Evolutionary conservation across 2,888 invertebrate genomes (phyloP).

Genomic region (Brachypterus glaber): DNA sequence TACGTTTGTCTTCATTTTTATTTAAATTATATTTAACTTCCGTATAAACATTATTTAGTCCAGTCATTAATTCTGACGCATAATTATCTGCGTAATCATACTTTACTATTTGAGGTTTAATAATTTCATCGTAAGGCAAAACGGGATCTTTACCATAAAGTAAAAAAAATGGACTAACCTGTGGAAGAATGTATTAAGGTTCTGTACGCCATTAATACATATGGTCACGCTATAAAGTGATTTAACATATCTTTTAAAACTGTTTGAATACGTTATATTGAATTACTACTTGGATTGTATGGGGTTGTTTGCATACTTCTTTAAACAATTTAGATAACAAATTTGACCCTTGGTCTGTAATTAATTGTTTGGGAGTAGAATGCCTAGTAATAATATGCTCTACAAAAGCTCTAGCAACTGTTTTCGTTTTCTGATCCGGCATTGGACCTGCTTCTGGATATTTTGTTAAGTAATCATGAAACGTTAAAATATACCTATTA

Average conservation of each 20-base stretch:
- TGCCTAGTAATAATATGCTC: constrained; percentile 20
- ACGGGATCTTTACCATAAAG: constrained; percentile 16
- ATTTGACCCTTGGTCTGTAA: constrained; percentile 24
- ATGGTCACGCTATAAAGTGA: constrained; percentile 10
- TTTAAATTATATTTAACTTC: not conserved
- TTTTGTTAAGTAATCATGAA: constrained; percentile 20
- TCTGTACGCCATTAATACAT: constrained; percentile 19
- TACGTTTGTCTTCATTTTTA: not conserved
- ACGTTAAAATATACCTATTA: constrained; percentile 23
- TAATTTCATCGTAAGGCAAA: constrained; percentile 15
- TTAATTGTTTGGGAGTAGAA: constrained; percentile 21
- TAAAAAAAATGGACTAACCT: constrained; percentile 17
- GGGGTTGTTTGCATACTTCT: constrained; percentile 13
- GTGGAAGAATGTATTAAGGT: constrained; percentile 13
- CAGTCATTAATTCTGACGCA: constrained; percentile 7
- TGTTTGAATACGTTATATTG: not conserved
- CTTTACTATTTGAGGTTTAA: constrained; percentile 8
- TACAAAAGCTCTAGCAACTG: constrained; percentile 19
- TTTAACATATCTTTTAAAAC: not conserved
- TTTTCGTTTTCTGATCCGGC: constrained; percentile 20
- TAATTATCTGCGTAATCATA: constrained; percentile 17
- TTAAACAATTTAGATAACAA: constrained; percentile 18
- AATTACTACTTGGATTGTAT: not conserved
- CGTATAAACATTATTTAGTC: not conserved
- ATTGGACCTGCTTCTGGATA: constrained; percentile 24